Evolutionary conservation across 2,113 vertebrate species (phyloP).

Genomic region (Periophthalmus modestus): DNA sequence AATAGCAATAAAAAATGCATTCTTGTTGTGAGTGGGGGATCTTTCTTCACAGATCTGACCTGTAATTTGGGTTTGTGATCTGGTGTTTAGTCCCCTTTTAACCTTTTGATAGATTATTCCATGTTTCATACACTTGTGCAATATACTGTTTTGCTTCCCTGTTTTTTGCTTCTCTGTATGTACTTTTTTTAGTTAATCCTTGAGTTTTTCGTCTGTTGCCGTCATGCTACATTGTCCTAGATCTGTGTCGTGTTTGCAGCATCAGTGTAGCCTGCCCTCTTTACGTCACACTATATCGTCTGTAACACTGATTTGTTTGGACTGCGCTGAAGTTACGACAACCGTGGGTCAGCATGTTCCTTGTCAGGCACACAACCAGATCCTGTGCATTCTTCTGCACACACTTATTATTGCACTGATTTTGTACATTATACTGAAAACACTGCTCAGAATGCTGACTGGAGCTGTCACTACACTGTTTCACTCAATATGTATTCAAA

Average conservation of each 20-base stretch:
- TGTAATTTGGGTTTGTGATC: no score
- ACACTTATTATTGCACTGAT: neutral
- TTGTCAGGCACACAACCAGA: slow-evolving; percentile 20
- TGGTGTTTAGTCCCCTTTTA: no score
- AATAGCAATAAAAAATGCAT: neutral
- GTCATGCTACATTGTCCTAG: slow-evolving; percentile 15
- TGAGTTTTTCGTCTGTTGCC: neutral
- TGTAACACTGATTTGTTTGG: slow-evolving; percentile 57
- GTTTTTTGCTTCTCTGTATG: neutral
- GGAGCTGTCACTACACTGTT: slow-evolving; percentile 1
- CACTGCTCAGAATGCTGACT: slow-evolving; percentile 16
- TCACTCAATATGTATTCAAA: slow-evolving; percentile 58
- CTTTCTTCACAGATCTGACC: no score
- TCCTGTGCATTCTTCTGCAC: slow-evolving; percentile 4
- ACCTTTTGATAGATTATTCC: no score
- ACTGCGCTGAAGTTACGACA: slow-evolving; percentile 46
- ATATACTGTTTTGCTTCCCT: neutral
- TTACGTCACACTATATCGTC: slow-evolving; percentile 7
- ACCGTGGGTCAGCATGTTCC: slow-evolving; percentile 52
- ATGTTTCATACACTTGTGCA: neutral
- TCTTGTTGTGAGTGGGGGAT: no score
- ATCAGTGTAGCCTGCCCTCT: slow-evolving; percentile 21
- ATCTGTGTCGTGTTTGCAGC: slow-evolving; percentile 6
- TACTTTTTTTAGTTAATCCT: neutral
- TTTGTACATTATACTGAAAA: neutral